Conservation (phyloP, 2,888 invertebrate species). For the Parnassius mnemosyne region DNA sequence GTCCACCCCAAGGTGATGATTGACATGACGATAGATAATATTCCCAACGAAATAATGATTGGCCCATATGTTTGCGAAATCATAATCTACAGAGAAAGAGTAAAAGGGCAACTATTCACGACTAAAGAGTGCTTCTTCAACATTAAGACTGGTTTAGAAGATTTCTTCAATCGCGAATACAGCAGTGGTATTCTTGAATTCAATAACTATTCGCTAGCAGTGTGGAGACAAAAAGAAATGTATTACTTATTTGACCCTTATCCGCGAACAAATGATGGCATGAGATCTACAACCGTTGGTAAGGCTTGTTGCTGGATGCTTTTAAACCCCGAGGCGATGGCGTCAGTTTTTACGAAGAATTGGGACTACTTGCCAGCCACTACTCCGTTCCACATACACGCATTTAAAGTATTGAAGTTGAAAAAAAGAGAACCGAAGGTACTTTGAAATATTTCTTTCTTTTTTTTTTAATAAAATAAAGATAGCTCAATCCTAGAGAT, state of each 20-base stretch:
- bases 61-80: conserved; percentile 81
- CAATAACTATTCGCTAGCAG: conserved; percentile 77
- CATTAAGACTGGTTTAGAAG: conserved; percentile 68
- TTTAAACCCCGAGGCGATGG: conserved; percentile 78
- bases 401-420: conserved; percentile 80
- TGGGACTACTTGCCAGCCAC: conserved; percentile 71
- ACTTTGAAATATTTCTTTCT: conserved; percentile 11
- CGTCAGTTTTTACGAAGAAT: conserved; percentile 75
- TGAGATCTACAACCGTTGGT: conserved; percentile 76
- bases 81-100: conserved; percentile 77
- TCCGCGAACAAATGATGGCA: conserved; percentile 80
- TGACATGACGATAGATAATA: conserved; percentile 75
- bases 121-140: conserved; percentile 76
- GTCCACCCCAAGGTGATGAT: conserved; percentile 67
- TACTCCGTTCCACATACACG: conserved; percentile 80
- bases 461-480: too few relatives aligned
- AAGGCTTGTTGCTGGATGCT: conserved; percentile 83
- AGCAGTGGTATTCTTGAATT: conserved; percentile 80
- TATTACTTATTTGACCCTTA: conserved; percentile 85
- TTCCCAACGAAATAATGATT: conserved; percentile 78
- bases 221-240: conserved; percentile 84
- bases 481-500: too few relatives aligned
- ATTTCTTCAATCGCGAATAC: conserved; percentile 77
- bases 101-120: conserved; percentile 71
- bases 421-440: conserved; percentile 67